Conservation (phyloP, 2,888 invertebrate species). For the Tinea trinotella region DNA sequence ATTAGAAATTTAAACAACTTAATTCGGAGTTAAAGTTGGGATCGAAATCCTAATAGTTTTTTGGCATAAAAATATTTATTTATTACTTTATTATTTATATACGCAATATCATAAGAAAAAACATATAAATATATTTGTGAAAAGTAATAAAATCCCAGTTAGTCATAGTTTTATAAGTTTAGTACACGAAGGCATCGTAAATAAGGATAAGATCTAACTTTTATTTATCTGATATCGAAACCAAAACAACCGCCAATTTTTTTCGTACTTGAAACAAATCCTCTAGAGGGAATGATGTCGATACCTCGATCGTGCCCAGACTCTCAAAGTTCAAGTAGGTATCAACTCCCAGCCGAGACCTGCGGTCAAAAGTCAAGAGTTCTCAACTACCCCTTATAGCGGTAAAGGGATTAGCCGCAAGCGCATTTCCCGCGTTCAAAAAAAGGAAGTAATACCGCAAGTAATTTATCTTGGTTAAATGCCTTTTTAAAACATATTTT, state of each 20-base stretch:
- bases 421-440: not conserved
- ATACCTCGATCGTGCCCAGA: slow-evolving; percentile 18
- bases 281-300: slow-evolving; percentile 2
- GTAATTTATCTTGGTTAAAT: not conserved
- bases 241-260: slow-evolving; percentile 16
- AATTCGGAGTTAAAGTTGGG: too few species aligned
- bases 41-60: too few species aligned
- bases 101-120: too few species aligned
- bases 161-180: not conserved
- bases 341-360: slow-evolving; percentile 8
- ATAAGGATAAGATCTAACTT: slow-evolving; percentile 14
- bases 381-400: slow-evolving; percentile 14
- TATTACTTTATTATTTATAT: too few species aligned
- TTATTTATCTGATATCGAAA: slow-evolving; percentile 17
- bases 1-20: not conserved
- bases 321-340: slow-evolving; percentile 16
- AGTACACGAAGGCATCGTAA: slow-evolving; percentile 14
- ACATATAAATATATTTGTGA: too few species aligned
- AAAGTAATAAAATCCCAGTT: not conserved
- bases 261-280: slow-evolving; percentile 7
- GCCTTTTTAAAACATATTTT: slow-evolving; percentile 8
- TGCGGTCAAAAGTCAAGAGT: slow-evolving; percentile 17
- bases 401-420: slow-evolving; percentile 15
- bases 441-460: not conserved
- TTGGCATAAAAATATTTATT: too few species aligned